Evolutionary conservation across 2,797 vertebrate species (phyloP).

Genomic region (Hephaestus fuliginosus): DNA sequence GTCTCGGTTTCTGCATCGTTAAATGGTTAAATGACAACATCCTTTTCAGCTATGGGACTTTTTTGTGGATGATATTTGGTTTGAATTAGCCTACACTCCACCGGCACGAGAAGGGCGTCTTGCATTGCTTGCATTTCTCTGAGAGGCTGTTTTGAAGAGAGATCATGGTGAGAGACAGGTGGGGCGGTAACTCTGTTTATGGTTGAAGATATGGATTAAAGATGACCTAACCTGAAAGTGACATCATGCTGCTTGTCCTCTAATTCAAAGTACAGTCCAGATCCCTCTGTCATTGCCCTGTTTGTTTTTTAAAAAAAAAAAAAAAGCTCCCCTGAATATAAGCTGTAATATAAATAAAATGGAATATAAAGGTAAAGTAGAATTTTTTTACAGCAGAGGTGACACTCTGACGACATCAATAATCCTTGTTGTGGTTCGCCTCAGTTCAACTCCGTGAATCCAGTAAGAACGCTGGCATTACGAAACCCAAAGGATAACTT

Average conservation of each 20-base stretch:
- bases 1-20: conserved; percentile 22
- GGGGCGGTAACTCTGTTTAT: conserved; percentile 26
- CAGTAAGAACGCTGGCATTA: conserved; percentile 46
- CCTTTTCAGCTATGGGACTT: conserved; percentile 15
- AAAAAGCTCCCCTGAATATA: neutral
- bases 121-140: conserved; percentile 31
- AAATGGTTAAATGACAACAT: conserved; percentile 18
- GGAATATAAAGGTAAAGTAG: conserved; percentile 45
- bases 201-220: conserved; percentile 2
- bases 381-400: conserved; percentile 51
- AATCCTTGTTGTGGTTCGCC: conserved; percentile 61
- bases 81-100: conserved; percentile 34
- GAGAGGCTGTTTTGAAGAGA: conserved; percentile 72
- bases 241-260: neutral
- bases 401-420: conserved; percentile 49
- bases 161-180: conserved; percentile 9
- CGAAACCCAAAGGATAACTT: conserved; percentile 51
- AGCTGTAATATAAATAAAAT: conserved; percentile 47
- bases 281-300: neutral
- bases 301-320: too few species aligned
- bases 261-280: conserved; percentile 11
- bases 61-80: conserved; percentile 35
- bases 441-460: conserved; percentile 54
- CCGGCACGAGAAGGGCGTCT: conserved; percentile 5
- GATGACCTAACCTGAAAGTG: neutral